Evolutionary conservation across 2,113 vertebrate species (phyloP).

Genomic region (Otocyon megalotis): DNA sequence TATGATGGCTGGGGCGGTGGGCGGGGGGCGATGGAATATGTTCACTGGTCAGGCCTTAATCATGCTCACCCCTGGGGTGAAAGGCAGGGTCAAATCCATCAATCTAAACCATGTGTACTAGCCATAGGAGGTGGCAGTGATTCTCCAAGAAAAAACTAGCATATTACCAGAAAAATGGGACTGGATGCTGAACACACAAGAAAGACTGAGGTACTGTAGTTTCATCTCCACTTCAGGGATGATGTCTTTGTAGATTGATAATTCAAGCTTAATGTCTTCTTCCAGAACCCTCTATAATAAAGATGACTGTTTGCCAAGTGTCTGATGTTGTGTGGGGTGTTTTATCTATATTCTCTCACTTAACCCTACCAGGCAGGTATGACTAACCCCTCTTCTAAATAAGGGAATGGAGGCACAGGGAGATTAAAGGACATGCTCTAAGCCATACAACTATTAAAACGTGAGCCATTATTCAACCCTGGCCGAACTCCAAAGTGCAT

Average conservation of each 20-base stretch:
- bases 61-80: not conserved
- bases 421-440: not conserved
- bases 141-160: not conserved
- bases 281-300: not conserved
- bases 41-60: not conserved
- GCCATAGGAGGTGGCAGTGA: not conserved
- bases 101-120: not conserved
- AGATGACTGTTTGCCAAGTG: not conserved
- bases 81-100: not conserved
- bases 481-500: not conserved
- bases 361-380: not conserved
- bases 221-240: not conserved
- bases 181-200: not conserved
- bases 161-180: not conserved
- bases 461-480: not conserved
- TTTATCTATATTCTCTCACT: not conserved
- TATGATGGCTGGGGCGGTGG: no score
- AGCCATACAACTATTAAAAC: not conserved
- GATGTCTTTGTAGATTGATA: not conserved
- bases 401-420: not conserved
- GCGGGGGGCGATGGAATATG: not conserved
- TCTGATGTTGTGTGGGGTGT: not conserved
- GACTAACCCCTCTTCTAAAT: not conserved
- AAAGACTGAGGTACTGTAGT: not conserved
- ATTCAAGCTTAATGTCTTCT: not conserved